Evolutionary conservation across 2,797 vertebrate species (phyloP), one percentile per base, ranked within the genome.

Genomic region (Cynopterus sphinx): DNA sequence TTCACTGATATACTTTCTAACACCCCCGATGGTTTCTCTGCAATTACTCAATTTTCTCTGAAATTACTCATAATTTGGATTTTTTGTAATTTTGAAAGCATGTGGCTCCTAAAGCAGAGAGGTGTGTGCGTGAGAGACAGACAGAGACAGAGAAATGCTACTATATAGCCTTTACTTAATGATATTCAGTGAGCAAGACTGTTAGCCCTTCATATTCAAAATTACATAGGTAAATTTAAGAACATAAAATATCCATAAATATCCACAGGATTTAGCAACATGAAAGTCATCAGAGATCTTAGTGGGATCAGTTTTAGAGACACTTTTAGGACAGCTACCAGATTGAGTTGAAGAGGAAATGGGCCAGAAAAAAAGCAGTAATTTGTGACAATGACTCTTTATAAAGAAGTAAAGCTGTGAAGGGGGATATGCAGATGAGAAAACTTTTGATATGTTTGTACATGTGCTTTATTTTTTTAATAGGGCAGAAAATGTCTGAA

Each of bases 131-230:
- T 2, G 46, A 49, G 49, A 49, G 15, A 49, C 3, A 16, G 49
- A 16, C 49, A 49, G 49, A 49, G 49, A 16, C 12, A 49, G 49
- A 16, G 39, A 67, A 98, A 96, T 97, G 97, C 95, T 93, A 73
- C 95, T 93, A 73, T 96, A 92, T 91, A 94, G 95, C 95, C 96
- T 95, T 90, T 88, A 53, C 87, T 86, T 92, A 75, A 57, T 59
- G 92, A 65, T 90, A 92, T 53, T 68, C 89, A 79, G 36, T 46
- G 10, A 63, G 55, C 43, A 33, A 63, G 65, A 85, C 2, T 79
- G 67, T 39, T 96, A 73, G 87, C 67, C 83, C 83, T 19, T 93
- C 79, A 82, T 65, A 63, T 96, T 90, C 77, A 74, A 78, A 81
- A 83, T 75, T n/a, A 49, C 11, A 3, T 0, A 59, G 22, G 17